Conservation (phyloP, 30 jellyfish, hydroid and myxozoan genomes). For the Calvadosia cruxmelitensis region DNA sequence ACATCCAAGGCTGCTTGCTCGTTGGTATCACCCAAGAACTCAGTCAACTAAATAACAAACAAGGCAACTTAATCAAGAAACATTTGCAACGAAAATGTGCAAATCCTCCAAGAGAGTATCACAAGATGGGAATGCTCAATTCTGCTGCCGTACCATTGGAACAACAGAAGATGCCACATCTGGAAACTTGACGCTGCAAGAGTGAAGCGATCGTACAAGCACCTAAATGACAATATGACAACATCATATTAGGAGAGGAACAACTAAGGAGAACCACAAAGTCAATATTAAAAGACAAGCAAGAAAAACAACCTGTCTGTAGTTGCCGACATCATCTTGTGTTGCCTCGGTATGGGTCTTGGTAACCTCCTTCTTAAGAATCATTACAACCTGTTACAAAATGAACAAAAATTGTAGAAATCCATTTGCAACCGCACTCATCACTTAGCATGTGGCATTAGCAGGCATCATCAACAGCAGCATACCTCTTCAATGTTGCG, state of each 20-base stretch:
- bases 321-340: slow-evolving; percentile 79
- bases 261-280: too few relatives aligned
- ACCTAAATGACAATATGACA: slow-evolving; percentile 21
- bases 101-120: too few relatives aligned
- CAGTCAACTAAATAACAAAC: slow-evolving; percentile 43
- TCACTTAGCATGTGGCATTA: too few relatives aligned
- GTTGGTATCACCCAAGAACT: slow-evolving; percentile 87
- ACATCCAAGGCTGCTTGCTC: slow-evolving; percentile 98
- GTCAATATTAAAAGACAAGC: too few relatives aligned
- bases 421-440: too few relatives aligned
- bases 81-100: too few relatives aligned
- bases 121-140: too few relatives aligned
- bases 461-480: too few relatives aligned
- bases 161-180: slow-evolving; percentile 98
- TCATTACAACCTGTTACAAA: slow-evolving; percentile 77
- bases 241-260: too few relatives aligned
- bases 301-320: slow-evolving; percentile 45
- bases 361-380: slow-evolving; percentile 84
- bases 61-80: too few relatives aligned
- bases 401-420: not conserved
- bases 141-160: slow-evolving; percentile 87
- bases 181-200: slow-evolving; percentile 92
- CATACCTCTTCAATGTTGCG: slow-evolving; percentile 87
- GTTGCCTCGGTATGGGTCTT: slow-evolving; percentile 94
- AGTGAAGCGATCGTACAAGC: slow-evolving; percentile 86